A percentile compares a stretch with the other conserved stretches of the same genome.
Evolutionary conservation across 1,140 invertebrate genomes (phyloP).

Genomic region (Zaprionus ghesquierei): DNA sequence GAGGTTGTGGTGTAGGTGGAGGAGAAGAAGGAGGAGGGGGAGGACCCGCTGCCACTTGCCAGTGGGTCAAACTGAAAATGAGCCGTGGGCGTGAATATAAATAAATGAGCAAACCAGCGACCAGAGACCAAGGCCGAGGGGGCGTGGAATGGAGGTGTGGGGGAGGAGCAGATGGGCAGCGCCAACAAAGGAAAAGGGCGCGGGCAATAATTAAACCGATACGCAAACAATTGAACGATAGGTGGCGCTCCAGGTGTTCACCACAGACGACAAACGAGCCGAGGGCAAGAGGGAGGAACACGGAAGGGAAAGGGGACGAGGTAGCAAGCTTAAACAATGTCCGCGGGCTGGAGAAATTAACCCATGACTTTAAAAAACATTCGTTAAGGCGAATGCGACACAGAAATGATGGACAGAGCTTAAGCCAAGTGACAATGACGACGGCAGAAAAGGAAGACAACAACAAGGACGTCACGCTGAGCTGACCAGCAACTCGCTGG

Average conservation of each 20-base stretch:
- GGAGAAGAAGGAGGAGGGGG: not conserved
- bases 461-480: slow-evolving; percentile 58
- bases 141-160: not conserved
- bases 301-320: not conserved
- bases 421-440: slow-evolving; percentile 57
- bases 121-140: not conserved
- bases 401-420: slow-evolving; percentile 56
- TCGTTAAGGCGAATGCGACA: slow-evolving; percentile 49
- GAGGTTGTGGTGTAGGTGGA: too few species aligned
- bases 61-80: slow-evolving; percentile 73
- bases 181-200: slow-evolving; percentile 30
- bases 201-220: slow-evolving; percentile 75
- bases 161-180: not conserved
- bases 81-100: slow-evolving; percentile 77
- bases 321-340: slow-evolving; percentile 3
- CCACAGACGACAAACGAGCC: slow-evolving; percentile 39
- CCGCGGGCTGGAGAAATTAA: slow-evolving; percentile 28
- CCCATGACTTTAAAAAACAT: slow-evolving; percentile 49
- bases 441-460: slow-evolving; percentile 27
- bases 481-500: not conserved
- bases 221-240: slow-evolving; percentile 74
- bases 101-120: slow-evolving; percentile 59
- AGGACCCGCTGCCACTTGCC: slow-evolving; percentile 15
- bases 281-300: not conserved
- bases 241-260: slow-evolving; percentile 61